These are phyloP conservation scores for Bhutanitis thaidina DNA, from an alignment of 2,888 invertebrate genomes.

Conservation along the genomic window DNA sequence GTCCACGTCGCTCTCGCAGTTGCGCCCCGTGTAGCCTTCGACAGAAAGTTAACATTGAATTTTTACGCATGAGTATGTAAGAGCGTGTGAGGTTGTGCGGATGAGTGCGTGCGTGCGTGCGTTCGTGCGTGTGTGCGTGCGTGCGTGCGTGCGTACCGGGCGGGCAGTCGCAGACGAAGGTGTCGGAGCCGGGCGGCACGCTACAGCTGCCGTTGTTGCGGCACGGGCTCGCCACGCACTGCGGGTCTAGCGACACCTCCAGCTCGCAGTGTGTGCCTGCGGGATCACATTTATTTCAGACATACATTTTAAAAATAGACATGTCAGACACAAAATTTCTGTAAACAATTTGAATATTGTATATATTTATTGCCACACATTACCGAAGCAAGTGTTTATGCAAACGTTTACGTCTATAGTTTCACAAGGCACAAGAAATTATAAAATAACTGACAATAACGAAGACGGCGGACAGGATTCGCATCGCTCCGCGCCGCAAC, in stretches of 20 bases:
- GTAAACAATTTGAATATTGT: too few relatives aligned
- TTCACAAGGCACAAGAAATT: too few relatives aligned
- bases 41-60: too few relatives aligned
- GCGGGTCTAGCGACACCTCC: conserved; percentile 83
- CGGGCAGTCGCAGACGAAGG: conserved; percentile 79
- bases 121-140: background rate
- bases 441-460: too few relatives aligned
- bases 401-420: too few relatives aligned
- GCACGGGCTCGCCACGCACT: conserved; percentile 89
- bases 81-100: background rate
- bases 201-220: conserved; percentile 88
- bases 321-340: too few relatives aligned
- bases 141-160: conserved; percentile 56
- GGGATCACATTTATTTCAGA: background rate
- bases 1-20: conserved; percentile 87
- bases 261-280: conserved; percentile 85
- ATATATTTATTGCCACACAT: too few relatives aligned
- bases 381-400: too few relatives aligned
- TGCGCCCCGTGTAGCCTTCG: conserved; percentile 82
- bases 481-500: too few relatives aligned
- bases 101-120: too few relatives aligned
- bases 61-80: background rate
- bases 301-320: too few relatives aligned
- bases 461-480: too few relatives aligned
- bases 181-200: conserved; percentile 78